phyloP scores from a whole-genome alignment of 2,113 vertebrate species.

The Proteles cristata region DNA sequence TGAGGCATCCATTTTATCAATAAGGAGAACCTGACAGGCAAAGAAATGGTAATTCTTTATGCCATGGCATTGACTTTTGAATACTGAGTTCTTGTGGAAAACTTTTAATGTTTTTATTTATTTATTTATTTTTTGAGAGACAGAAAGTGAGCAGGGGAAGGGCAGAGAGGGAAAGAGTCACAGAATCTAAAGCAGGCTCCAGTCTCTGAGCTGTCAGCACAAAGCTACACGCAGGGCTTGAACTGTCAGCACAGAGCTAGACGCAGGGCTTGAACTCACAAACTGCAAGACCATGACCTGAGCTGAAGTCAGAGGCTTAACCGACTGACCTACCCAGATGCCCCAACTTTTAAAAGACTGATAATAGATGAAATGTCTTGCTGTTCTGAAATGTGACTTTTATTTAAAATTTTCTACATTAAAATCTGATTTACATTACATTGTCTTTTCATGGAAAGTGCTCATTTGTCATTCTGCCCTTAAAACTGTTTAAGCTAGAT shows the following conservation, averaged over 20 bases:
- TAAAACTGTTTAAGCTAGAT: not conserved
- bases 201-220: too few species aligned
- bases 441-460: not conserved
- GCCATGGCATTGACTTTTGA: not conserved
- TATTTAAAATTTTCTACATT: slow-evolving; percentile 41
- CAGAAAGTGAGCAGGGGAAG: too few species aligned
- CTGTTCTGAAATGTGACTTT: slow-evolving; percentile 14
- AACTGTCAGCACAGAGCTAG: too few species aligned
- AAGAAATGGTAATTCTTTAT: not conserved
- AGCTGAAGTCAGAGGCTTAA: too few species aligned
- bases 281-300: too few species aligned
- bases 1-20: not conserved
- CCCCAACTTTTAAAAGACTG: not conserved
- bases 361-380: not conserved
- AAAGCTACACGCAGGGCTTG: too few species aligned
- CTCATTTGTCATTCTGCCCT: not conserved
- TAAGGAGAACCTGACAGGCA: not conserved
- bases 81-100: not conserved
- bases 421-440: not conserved
- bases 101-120: not conserved
- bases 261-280: too few species aligned
- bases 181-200: too few species aligned
- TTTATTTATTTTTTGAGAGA: too few species aligned
- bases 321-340: too few species aligned
- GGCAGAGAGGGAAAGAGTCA: too few species aligned